Evolutionary conservation across 2,888 invertebrate species (phyloP), one percentile per base, ranked within the genome.

Genomic region (Unio pictorum): DNA sequence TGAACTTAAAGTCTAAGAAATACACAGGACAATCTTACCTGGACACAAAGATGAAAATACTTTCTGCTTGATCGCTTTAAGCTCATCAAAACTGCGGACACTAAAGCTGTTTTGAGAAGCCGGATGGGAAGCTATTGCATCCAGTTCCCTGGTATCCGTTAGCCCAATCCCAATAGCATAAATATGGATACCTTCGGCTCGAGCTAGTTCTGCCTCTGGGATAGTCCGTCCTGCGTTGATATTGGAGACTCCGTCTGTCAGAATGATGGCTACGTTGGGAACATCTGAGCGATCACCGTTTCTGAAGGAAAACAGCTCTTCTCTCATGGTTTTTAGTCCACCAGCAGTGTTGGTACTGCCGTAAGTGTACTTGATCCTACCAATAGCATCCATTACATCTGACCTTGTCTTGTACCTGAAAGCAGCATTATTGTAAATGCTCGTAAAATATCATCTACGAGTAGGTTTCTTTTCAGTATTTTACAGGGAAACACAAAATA

Each of bases 201-300:
- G 61, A 20, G 83, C 81, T 8, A 11, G 8, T 45, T 75, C 59
- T 8, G 86, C 87, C 67, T 83, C 80, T 0, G 83, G 81, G 45
- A 86, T 72, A 1, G 87, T 87, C 28, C 74, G 64, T 56, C 71
- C 65, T 11, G 79, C 60, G 58, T 86, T 80, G 34, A 86, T 80
- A 69, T 83, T 85, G 8, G 88, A 88, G 28, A 86, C 78, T 45
- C 88, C 88, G 68, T 87, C 87, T 64, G 84, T 78, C 20, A 85
- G 66, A 15, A 84, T 68, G 30, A 85, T 71, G 34, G 75, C 76
- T 26, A 84, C 73, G 67, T 86, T 81, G 7, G 76, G 76, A 6
- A 83, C 84, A 55, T 64, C 68, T 8, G 77, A 71, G 7, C 87
- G 75, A 66, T 87, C 87, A 20, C 87, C 88, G 56, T 83, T 82